Evolutionary conservation across 2,113 vertebrate genomes (phyloP).

Genomic region (Vireo altiloquus): DNA sequence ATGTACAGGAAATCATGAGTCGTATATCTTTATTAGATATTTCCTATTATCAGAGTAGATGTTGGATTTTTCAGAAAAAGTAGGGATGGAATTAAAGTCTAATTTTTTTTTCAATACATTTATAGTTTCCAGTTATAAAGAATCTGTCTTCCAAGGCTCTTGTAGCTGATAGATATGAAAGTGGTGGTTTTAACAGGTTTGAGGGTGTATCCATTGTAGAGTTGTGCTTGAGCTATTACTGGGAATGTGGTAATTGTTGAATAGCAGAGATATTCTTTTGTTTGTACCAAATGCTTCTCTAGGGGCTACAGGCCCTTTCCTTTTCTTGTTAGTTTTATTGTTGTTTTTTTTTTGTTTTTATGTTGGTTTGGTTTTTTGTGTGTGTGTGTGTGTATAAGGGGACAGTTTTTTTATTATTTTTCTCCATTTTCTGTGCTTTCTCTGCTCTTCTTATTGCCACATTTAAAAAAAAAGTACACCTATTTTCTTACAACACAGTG

Average conservation of each 20-base stretch:
- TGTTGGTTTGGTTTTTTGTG: no score
- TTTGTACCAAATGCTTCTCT: neutral
- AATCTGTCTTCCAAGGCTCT: neutral
- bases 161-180: neutral
- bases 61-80: neutral
- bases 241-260: neutral
- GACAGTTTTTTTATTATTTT: neutral
- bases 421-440: neutral
- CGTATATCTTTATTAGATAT: neutral
- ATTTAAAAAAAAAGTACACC: neutral
- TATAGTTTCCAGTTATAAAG: neutral
- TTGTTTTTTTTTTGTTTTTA: neutral
- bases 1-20: neutral
- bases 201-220: neutral
- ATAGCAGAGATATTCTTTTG: neutral
- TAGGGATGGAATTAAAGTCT: neutral
- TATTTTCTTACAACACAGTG: neutral
- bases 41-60: neutral
- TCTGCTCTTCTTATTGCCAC: neutral
- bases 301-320: neutral
- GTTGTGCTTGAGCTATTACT: neutral
- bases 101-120: neutral
- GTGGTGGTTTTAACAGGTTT: neutral
- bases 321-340: neutral
- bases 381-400: neutral